These are phyloP conservation scores for Augiades crinisus DNA, from an alignment of 2,888 invertebrate species.

Conservation along the genomic window DNA sequence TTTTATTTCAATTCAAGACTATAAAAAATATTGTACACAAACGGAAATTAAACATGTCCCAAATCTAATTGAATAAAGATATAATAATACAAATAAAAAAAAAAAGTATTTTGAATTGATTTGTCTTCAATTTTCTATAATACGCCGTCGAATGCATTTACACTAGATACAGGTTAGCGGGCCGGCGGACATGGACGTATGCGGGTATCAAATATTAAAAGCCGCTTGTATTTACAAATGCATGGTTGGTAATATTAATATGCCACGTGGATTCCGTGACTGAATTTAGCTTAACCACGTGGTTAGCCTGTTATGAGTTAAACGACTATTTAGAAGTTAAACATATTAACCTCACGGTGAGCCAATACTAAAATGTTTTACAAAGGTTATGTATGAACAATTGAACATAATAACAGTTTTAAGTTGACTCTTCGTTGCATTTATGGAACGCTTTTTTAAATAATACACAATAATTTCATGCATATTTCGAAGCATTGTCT, in stretches of 20 bases:
- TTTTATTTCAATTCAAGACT: no score
- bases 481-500: no score
- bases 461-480: no score
- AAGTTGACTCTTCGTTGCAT: no score
- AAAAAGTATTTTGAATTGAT: background rate
- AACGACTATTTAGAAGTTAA: no score
- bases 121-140: background rate
- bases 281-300: background rate
- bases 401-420: no score
- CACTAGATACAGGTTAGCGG: constrained; percentile 3
- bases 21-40: no score
- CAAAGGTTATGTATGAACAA: no score
- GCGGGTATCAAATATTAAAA: constrained; percentile 9
- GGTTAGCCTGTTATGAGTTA: constrained; percentile 1
- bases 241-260: constrained; percentile 3
- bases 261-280: background rate
- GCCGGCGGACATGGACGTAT: background rate
- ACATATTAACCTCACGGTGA: no score
- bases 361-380: no score
- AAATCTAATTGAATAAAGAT: background rate
- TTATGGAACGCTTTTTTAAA: no score
- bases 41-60: no score
- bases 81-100: background rate
- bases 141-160: constrained; percentile 3
- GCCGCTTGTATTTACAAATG: constrained; percentile 3